phyloP scores from a whole-genome alignment of 2,888 invertebrate species.

The Nemapogon koenigi region DNA sequence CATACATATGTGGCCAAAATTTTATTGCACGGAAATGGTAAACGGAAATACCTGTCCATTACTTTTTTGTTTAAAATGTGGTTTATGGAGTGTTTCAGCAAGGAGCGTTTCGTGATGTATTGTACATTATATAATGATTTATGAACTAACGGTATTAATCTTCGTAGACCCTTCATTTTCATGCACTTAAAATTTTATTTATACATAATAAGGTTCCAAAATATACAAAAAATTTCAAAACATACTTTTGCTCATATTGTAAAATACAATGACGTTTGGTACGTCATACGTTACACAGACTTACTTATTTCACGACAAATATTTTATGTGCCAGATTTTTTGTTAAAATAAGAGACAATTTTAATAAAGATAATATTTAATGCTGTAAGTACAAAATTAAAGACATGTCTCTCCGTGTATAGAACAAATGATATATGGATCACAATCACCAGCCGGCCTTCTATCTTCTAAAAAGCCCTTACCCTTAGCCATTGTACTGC shows the following conservation, averaged over 20 bases:
- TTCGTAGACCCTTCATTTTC: no score
- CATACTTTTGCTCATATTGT: no score
- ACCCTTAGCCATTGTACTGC: constrained; percentile 84
- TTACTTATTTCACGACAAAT: no score
- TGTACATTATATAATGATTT: neutral
- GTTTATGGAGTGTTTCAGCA: constrained; percentile 45
- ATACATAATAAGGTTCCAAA: no score
- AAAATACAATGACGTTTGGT: no score
- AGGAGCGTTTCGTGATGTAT: constrained; percentile 22
- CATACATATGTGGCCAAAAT: constrained; percentile 75
- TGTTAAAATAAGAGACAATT: no score
- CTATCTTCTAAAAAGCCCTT: constrained; percentile 95
- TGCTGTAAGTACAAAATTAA: no score
- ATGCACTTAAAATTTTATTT: no score
- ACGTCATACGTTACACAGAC: no score
- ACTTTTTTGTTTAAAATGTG: constrained; percentile 53
- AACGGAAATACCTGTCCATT: constrained; percentile 57
- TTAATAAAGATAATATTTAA: no score
- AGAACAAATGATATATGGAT: constrained; percentile 73
- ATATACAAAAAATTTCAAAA: no score
- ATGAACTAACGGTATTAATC: neutral
- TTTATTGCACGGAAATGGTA: constrained; percentile 65
- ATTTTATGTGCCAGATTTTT: no score
- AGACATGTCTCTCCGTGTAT: constrained; percentile 57
- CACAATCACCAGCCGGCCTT: constrained; percentile 89